Evolutionary conservation across 2,797 vertebrate species (phyloP).

Genomic region (Apodemus agrarius): DNA sequence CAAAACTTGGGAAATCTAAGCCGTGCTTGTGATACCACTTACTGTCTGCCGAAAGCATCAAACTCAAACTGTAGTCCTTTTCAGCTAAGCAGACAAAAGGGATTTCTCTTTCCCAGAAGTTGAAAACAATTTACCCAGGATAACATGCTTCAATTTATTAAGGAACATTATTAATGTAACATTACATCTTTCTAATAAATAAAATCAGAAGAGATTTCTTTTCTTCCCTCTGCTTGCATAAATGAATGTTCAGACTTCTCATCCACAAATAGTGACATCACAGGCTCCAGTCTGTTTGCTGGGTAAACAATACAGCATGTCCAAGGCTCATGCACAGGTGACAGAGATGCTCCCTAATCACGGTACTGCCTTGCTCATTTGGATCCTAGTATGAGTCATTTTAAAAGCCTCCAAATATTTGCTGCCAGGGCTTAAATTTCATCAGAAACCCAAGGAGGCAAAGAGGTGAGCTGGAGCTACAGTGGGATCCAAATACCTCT

Average conservation of each 20-base stretch:
- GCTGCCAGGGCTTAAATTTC: not conserved
- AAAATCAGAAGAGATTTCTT: constrained; percentile 53
- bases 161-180: constrained; percentile 15
- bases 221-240: constrained; percentile 75
- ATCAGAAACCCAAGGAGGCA: not conserved
- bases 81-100: constrained; percentile 15
- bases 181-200: constrained; percentile 77
- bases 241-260: constrained; percentile 82
- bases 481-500: not conserved
- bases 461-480: not conserved
- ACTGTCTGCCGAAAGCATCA: constrained; percentile 16
- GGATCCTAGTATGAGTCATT: constrained; percentile 42
- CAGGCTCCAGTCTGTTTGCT: constrained; percentile 51
- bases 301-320: constrained; percentile 83
- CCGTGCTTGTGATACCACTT: not conserved
- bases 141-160: not conserved
- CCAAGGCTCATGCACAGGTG: constrained; percentile 68
- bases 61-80: constrained; percentile 48
- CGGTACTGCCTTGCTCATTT: constrained; percentile 45
- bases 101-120: constrained; percentile 29
- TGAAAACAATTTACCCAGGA: constrained; percentile 37
- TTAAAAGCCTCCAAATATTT: constrained; percentile 45
- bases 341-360: constrained; percentile 65
- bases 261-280: constrained; percentile 74
- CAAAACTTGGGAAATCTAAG: constrained; percentile 14